Percentiles rank a stretch among this genome's conserved stretches.
These are phyloP conservation scores for Ophiodon elongatus DNA, from an alignment of 2,113 vertebrate genomes.

Conservation along the genomic window DNA sequence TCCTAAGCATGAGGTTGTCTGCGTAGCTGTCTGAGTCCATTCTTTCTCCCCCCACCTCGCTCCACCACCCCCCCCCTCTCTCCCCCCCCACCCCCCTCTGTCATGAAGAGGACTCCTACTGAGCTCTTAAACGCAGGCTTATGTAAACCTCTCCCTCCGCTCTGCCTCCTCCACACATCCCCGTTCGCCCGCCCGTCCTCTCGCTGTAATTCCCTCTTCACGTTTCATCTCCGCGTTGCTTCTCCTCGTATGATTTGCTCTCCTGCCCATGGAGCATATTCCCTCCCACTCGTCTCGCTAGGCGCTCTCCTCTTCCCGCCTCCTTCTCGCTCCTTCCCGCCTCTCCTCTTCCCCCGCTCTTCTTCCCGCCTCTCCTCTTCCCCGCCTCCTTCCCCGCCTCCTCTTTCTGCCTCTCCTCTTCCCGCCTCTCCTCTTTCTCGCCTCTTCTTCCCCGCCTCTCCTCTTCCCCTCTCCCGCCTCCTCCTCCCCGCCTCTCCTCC, in stretches of 20 bases:
- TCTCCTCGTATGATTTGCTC: neutral
- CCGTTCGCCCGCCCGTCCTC: conserved; percentile 1
- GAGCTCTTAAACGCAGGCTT: conserved; percentile 63
- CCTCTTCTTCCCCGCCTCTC: too few relatives aligned
- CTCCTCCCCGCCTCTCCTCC: too few relatives aligned
- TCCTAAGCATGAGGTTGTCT: conserved; percentile 64
- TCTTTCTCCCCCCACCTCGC: too few relatives aligned
- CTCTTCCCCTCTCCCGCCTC: too few relatives aligned
- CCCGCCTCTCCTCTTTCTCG: too few relatives aligned
- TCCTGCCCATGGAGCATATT: neutral
- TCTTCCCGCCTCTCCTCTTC: too few relatives aligned
- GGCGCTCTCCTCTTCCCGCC: neutral
- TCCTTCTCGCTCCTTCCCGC: too few relatives aligned
- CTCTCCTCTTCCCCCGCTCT: too few relatives aligned
- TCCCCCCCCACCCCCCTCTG: conserved; percentile 29
- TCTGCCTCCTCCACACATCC: conserved; percentile 57
- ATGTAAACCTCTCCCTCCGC: conserved; percentile 60
- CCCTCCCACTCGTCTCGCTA: conserved; percentile 16
- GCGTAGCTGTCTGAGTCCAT: conserved; percentile 48
- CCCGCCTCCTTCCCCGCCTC: too few relatives aligned
- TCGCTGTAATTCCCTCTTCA: conserved; percentile 7
- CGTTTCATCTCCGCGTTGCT: neutral
- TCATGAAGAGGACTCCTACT: conserved; percentile 55
- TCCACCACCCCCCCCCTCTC: too few relatives aligned
- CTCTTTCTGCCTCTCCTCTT: too few relatives aligned